Evolutionary conservation across 2,797 vertebrate species (phyloP).

Genomic region (Gallinago nigripennis): DNA sequence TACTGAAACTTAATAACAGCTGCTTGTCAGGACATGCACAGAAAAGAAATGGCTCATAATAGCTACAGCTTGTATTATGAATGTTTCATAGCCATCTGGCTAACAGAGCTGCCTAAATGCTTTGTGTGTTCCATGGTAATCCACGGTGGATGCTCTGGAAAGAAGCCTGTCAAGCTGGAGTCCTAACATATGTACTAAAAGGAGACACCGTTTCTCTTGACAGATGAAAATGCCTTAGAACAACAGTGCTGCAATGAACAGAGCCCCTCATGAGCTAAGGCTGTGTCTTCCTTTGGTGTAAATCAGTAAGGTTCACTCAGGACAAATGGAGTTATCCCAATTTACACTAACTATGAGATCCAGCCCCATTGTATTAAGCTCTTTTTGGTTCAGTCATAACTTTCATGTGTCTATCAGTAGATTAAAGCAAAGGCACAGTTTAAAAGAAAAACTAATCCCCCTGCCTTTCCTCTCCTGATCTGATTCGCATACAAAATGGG

Average conservation of each 20-base stretch:
- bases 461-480: slow-evolving; percentile 70
- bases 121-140: neutral
- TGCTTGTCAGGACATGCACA: slow-evolving; percentile 69
- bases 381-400: slow-evolving; percentile 17
- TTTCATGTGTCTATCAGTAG: slow-evolving; percentile 38
- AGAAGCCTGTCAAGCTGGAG: neutral
- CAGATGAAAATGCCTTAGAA: slow-evolving; percentile 26
- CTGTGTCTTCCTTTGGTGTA: neutral
- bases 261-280: neutral
- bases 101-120: slow-evolving; percentile 40
- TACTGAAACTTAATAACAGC: slow-evolving; percentile 73
- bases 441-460: slow-evolving; percentile 56
- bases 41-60: slow-evolving; percentile 69
- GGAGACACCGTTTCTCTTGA: slow-evolving; percentile 3
- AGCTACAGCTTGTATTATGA: slow-evolving; percentile 67
- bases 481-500: slow-evolving; percentile 74
- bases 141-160: neutral
- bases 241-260: slow-evolving; percentile 26
- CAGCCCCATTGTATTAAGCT: slow-evolving; percentile 6
- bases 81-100: slow-evolving; percentile 64
- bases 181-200: neutral
- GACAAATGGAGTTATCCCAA: neutral
- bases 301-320: neutral
- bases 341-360: neutral
- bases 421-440: slow-evolving; percentile 63